Evolutionary conservation across 2,113 vertebrate species (phyloP).

Genomic region (Cyphomyrus plagiostoma): DNA sequence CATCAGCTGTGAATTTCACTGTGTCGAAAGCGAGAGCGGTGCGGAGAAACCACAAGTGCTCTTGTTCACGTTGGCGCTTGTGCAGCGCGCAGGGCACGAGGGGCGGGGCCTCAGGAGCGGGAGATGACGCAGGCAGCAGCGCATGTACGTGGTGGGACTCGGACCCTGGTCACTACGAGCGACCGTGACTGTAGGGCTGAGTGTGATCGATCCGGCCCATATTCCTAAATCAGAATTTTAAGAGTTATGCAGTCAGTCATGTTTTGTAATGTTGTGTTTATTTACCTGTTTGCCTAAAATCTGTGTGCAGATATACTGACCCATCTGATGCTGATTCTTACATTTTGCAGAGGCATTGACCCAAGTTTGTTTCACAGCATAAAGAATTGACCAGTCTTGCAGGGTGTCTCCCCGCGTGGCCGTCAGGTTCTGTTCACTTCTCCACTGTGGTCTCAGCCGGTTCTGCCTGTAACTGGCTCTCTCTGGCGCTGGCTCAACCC

Average conservation of each 20-base stretch:
- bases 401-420: not conserved
- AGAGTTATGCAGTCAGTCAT: not conserved
- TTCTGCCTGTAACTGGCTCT: not conserved
- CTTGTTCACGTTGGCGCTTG: not conserved
- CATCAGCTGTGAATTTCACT: not conserved
- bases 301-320: no score
- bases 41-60: not conserved
- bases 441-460: not conserved
- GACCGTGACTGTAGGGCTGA: not conserved
- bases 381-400: not conserved
- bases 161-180: not conserved
- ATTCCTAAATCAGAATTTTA: not conserved
- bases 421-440: not conserved
- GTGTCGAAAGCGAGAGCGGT: not conserved
- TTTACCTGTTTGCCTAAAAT: not conserved
- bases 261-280: not conserved
- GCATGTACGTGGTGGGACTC: not conserved
- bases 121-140: not conserved
- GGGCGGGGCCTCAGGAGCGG: not conserved
- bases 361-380: not conserved
- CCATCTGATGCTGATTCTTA: not conserved
- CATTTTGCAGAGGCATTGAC: not conserved
- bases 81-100: not conserved
- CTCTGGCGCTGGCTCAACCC: not conserved
- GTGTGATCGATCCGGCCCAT: not conserved